phyloP scores from a whole-genome alignment of 2,888 invertebrate species.

The Acholoe squamosa region DNA sequence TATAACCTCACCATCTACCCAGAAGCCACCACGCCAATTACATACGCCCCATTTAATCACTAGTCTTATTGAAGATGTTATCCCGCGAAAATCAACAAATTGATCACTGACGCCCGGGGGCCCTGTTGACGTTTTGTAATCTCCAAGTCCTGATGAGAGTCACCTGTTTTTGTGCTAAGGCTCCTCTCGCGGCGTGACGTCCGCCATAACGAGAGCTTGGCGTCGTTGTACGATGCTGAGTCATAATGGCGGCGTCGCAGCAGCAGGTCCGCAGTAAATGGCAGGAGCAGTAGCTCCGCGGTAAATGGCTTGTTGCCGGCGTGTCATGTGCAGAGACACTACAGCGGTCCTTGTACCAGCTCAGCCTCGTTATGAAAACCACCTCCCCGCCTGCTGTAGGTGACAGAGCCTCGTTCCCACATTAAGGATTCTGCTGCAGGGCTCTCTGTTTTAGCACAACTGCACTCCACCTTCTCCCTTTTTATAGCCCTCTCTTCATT shows the following conservation, averaged over 20 bases:
- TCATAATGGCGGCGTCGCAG: slow-evolving; percentile 24
- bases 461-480: not conserved
- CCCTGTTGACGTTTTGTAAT: slow-evolving; percentile 48
- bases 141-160: slow-evolving; percentile 27
- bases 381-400: not conserved
- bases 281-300: not conserved
- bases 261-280: slow-evolving; percentile 39
- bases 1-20: not conserved
- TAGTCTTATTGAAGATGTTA: slow-evolving; percentile 32
- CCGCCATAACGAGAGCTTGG: not conserved
- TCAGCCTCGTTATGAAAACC: slow-evolving; percentile 22
- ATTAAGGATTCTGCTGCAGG: too few relatives aligned
- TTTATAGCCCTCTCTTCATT: too few relatives aligned
- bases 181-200: slow-evolving; percentile 6
- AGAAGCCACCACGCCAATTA: not conserved
- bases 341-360: not conserved
- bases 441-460: not conserved
- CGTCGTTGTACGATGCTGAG: slow-evolving; percentile 18
- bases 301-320: slow-evolving; percentile 53
- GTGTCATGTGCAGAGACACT: slow-evolving; percentile 51
- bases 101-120: not conserved
- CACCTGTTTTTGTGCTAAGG: slow-evolving; percentile 8
- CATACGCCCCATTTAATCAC: slow-evolving; percentile 43
- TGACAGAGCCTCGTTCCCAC: not conserved
- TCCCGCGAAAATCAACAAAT: slow-evolving; percentile 47